Evolutionary conservation across 1,140 invertebrate genomes (phyloP).

Genomic region (Hirudo medicinalis): DNA sequence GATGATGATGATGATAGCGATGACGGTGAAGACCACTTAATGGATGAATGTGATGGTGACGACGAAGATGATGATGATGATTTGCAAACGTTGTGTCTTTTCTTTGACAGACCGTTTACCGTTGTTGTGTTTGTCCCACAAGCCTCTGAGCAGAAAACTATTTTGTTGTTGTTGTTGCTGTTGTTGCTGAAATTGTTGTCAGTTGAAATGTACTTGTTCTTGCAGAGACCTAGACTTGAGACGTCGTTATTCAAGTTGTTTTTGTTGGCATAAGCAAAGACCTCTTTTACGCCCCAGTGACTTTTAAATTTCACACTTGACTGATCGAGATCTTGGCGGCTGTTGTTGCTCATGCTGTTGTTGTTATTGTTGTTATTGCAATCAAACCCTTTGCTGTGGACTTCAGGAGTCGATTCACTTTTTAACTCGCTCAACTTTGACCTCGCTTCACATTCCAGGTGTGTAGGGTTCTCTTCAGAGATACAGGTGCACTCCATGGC

Average conservation of each 20-base stretch:
- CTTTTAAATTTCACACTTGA: too few relatives aligned
- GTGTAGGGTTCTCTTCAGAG: too few relatives aligned
- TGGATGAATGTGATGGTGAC: not conserved
- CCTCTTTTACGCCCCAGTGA: too few relatives aligned
- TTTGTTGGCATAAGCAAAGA: too few relatives aligned
- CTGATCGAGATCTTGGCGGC: too few relatives aligned
- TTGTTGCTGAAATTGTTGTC: constrained; percentile 5
- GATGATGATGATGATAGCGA: not conserved
- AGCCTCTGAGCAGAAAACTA: too few relatives aligned
- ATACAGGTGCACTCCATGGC: too few relatives aligned
- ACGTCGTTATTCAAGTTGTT: too few relatives aligned
- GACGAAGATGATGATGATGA: constrained; percentile 3
- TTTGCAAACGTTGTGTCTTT: not conserved
- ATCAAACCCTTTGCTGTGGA: not conserved
- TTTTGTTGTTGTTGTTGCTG: not conserved
- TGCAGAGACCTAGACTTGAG: too few relatives aligned
- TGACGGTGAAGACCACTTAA: not conserved
- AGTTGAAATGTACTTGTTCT: not conserved
- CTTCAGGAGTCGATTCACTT: too few relatives aligned
- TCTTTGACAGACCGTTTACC: not conserved
- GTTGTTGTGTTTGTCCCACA: not conserved
- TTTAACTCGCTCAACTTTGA: too few relatives aligned
- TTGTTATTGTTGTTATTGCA: constrained; percentile 5
- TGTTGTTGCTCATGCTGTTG: not conserved
- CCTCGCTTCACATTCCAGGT: too few relatives aligned